Conservation (phyloP, 53 echinoderm and acorn worm genomes). For the Echinarachnius parma region DNA sequence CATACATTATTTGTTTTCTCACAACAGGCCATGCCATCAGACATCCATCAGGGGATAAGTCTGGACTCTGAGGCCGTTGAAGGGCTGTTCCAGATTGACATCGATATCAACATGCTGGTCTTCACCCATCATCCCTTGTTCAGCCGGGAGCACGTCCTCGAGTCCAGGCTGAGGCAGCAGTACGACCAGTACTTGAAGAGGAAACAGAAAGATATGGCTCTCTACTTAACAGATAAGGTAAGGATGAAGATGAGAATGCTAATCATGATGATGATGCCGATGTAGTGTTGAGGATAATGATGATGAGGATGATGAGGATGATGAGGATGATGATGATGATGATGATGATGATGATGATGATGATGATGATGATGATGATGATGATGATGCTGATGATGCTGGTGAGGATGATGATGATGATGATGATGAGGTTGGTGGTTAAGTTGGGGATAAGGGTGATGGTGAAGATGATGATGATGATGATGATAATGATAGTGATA, state of each 20-base stretch:
- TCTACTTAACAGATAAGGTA: slow-evolving; percentile 89
- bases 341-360: too few relatives aligned
- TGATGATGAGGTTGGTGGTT: neutral
- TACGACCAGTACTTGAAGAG: slow-evolving; percentile 89
- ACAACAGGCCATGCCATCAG: slow-evolving; percentile 61
- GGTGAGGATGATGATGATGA: neutral
- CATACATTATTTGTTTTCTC: slow-evolving; percentile 2
- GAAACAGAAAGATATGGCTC: slow-evolving; percentile 72
- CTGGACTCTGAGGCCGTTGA: slow-evolving; percentile 46
- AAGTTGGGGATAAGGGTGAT: neutral
- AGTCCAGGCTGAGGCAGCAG: slow-evolving; percentile 80
- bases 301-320: too few relatives aligned
- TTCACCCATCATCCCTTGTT: slow-evolving; percentile 94
- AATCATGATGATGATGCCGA: neutral
- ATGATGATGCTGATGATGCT: too few relatives aligned
- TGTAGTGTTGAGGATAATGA: too few relatives aligned
- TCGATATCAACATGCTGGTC: slow-evolving; percentile 87
- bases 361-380: too few relatives aligned
- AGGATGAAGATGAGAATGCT: neutral
- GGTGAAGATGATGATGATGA: neutral
- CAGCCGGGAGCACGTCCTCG: slow-evolving; percentile 92
- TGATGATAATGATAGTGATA: neutral
- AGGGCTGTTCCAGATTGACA: slow-evolving; percentile 78
- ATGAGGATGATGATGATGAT: too few relatives aligned
- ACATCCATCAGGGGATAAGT: slow-evolving; percentile 69